These are phyloP conservation scores for Columba janthina DNA, from an alignment of 2,113 vertebrate species.

Conservation along the genomic window DNA sequence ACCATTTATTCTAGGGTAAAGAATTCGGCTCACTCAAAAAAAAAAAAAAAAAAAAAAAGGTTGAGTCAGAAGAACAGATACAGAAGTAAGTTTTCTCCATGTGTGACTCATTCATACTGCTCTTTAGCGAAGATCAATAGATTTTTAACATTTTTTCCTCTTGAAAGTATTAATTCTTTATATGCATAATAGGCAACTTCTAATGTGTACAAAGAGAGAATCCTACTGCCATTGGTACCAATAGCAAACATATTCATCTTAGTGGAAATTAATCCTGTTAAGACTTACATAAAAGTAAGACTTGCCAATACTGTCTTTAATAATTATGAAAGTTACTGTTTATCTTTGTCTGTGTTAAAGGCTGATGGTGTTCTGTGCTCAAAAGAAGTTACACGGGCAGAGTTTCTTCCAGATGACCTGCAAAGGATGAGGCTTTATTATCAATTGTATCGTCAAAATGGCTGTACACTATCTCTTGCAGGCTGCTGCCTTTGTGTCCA, in stretches of 20 bases:
- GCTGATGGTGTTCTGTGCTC: not conserved
- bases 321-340: not conserved
- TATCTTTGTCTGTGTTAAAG: not conserved
- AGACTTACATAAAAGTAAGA: not conserved
- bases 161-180: not conserved
- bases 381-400: not conserved
- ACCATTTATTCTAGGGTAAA: not conserved
- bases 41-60: not conserved
- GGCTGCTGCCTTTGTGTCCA: not conserved
- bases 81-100: not conserved
- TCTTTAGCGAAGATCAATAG: not conserved
- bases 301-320: not conserved
- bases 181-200: not conserved
- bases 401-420: not conserved
- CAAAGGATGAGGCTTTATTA: not conserved
- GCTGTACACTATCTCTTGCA: not conserved
- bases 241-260: not conserved
- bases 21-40: not conserved
- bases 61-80: not conserved
- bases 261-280: not conserved
- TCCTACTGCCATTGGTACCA: not conserved
- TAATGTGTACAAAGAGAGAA: not conserved
- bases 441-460: accelerated
- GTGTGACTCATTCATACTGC: not conserved
- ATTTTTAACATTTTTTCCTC: not conserved